Conservation (phyloP, 2,797 vertebrate species). For the Brachymystax lenok region DNA sequence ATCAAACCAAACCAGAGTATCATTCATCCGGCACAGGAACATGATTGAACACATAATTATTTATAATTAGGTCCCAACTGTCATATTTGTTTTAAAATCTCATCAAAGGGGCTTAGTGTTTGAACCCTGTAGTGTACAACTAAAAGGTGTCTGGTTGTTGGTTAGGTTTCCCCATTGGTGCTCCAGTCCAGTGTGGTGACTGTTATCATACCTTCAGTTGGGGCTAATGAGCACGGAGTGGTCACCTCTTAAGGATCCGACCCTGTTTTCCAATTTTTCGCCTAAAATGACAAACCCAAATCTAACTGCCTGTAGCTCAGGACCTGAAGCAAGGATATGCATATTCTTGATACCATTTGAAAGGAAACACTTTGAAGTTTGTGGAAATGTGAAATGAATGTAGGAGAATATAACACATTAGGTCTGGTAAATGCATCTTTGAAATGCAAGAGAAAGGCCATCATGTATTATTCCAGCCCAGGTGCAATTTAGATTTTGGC, state of each 20-base stretch:
- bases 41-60: background rate
- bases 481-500: too few species aligned
- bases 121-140: background rate
- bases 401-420: too few species aligned
- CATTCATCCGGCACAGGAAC: background rate
- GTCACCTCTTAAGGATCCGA: background rate
- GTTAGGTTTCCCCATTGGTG: background rate
- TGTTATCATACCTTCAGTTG: background rate
- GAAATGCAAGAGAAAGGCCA: too few species aligned
- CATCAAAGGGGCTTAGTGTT: background rate
- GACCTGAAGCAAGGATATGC: too few species aligned
- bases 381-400: too few species aligned
- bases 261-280: too few species aligned
- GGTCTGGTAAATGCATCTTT: too few species aligned
- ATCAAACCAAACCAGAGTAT: background rate
- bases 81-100: background rate
- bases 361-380: too few species aligned
- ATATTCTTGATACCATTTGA: too few species aligned
- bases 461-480: too few species aligned
- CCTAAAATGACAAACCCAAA: too few species aligned
- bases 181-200: background rate
- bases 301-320: too few species aligned
- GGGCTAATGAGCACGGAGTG: background rate
- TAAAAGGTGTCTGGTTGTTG: background rate
- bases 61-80: background rate